Evolutionary conservation across 2,888 invertebrate genomes (phyloP).

Genomic region (Temnothorax unifasciatus): DNA sequence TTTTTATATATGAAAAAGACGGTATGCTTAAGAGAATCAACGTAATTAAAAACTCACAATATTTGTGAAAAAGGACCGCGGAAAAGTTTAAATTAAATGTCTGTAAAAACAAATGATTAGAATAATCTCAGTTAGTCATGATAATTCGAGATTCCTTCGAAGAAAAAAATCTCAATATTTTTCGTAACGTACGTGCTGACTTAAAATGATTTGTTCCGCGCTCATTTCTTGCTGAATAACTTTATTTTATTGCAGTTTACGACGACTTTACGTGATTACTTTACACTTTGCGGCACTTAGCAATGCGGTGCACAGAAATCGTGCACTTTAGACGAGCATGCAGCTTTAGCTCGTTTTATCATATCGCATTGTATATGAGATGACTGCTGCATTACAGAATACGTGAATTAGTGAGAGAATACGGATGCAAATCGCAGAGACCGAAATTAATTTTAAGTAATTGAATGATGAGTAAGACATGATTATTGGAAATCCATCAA

Average conservation of each 20-base stretch:
- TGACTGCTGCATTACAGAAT: constrained; percentile 3
- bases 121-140: neutral
- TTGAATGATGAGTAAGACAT: neutral
- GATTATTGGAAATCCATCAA: neutral
- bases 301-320: neutral
- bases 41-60: neutral
- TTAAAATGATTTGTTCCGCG: neutral
- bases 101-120: neutral
- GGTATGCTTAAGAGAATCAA: neutral
- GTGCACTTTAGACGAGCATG: too few relatives aligned
- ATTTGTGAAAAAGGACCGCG: neutral
- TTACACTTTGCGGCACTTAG: constrained; percentile 35
- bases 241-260: constrained; percentile 13
- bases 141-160: neutral
- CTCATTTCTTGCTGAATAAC: constrained; percentile 27
- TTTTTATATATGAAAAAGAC: neutral
- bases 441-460: constrained; percentile 9
- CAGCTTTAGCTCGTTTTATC: constrained; percentile 21
- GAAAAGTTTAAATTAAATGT: neutral
- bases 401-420: neutral
- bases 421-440: neutral
- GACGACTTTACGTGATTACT: neutral
- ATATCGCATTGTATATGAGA: neutral
- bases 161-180: neutral
- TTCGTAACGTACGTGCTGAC: neutral